Conservation (phyloP, 1,140 invertebrate species). For the Bombus polaris region DNA sequence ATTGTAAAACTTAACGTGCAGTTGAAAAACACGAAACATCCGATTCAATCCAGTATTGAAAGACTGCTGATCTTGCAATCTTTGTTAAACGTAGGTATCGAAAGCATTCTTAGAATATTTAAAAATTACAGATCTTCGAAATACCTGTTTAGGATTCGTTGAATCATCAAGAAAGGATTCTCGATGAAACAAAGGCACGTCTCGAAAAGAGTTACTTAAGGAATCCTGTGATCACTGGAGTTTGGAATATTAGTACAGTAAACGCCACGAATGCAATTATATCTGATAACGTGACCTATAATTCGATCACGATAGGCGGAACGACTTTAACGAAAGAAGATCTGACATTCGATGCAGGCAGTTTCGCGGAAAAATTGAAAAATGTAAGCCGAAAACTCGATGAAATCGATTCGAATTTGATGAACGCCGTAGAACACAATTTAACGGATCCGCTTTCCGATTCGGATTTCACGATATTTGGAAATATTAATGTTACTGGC, state of each 20-base stretch:
- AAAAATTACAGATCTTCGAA: background rate
- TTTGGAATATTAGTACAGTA: conserved; percentile 57
- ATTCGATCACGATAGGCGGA: conserved; percentile 42
- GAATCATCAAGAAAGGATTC: conserved; percentile 61
- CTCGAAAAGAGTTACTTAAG: conserved; percentile 54
- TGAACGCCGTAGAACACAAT: background rate
- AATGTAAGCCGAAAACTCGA: conserved; percentile 17
- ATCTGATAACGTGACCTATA: conserved; percentile 38
- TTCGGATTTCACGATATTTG: conserved; percentile 55
- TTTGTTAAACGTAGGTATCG: conserved; percentile 57
- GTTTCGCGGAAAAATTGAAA: background rate
- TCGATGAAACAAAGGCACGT: conserved; percentile 52
- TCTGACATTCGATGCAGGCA: conserved; percentile 31
- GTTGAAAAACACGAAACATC: conserved; percentile 46
- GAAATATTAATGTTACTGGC: conserved; percentile 63
- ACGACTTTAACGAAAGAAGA: conserved; percentile 46
- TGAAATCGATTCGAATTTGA: conserved; percentile 49
- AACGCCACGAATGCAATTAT: conserved; percentile 39
- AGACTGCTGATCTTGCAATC: conserved; percentile 59
- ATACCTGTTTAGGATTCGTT: conserved; percentile 57
- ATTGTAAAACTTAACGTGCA: conserved; percentile 65
- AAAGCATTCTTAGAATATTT: background rate
- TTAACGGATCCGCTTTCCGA: conserved; percentile 19
- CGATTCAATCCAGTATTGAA: conserved; percentile 53
- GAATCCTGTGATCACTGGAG: conserved; percentile 43